These are phyloP conservation scores for Mus caroli DNA, from an alignment of 2,797 vertebrate genomes.

Conservation along the genomic window DNA sequence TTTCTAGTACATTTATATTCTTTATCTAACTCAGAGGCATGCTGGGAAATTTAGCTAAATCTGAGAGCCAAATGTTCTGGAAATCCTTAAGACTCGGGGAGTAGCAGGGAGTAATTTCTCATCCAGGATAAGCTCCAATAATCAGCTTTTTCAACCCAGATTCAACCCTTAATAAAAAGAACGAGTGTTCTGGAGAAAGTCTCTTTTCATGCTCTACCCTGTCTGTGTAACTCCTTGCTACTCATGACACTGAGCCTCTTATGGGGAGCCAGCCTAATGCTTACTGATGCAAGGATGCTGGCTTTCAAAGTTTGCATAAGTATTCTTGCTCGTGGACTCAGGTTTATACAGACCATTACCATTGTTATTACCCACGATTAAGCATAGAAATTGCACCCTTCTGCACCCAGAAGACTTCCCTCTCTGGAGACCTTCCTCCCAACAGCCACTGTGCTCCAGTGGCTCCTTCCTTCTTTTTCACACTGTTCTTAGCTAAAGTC, in stretches of 20 bases:
- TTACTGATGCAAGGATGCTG: background rate
- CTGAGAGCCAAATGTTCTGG: slow-evolving; percentile 46
- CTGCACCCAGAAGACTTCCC: background rate
- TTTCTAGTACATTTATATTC: background rate
- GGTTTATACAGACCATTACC: background rate
- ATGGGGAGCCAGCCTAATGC: background rate
- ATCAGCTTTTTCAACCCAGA: slow-evolving; percentile 60
- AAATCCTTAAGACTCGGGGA: slow-evolving; percentile 23
- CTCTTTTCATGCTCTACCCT: background rate
- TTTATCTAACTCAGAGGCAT: slow-evolving; percentile 34
- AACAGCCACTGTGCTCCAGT: background rate
- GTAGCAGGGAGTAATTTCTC: slow-evolving; percentile 41
- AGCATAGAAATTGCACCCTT: slow-evolving; percentile 16
- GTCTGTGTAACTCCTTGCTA: background rate
- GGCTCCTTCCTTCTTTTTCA: slow-evolving; percentile 19
- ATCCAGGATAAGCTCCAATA: slow-evolving; percentile 48
- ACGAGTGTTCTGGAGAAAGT: background rate
- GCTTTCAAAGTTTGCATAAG: background rate
- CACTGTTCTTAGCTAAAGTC: background rate
- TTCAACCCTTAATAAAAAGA: slow-evolving; percentile 40
- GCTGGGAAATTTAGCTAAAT: slow-evolving; percentile 50
- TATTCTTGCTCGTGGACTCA: background rate
- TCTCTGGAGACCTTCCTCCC: slow-evolving; percentile 11
- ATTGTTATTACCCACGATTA: slow-evolving; percentile 23
- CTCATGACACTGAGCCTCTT: background rate